Evolutionary conservation across 37 sponge, comb jelly and placozoan genomes (phyloP).

Genomic region (Agelas oroides): DNA sequence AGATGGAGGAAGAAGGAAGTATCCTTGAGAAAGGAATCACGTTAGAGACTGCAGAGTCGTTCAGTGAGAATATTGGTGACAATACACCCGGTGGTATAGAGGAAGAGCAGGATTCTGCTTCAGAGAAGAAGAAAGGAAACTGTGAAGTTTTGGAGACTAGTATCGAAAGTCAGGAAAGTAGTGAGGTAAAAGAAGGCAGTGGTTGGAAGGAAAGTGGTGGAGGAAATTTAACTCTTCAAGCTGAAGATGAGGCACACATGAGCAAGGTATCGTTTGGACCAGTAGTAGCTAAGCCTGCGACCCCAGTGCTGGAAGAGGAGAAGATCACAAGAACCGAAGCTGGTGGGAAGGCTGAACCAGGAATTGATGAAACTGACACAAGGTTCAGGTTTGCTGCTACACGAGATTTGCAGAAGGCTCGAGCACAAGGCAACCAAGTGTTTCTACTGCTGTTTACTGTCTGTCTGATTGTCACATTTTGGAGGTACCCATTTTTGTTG

Average conservation of each 20-base stretch:
- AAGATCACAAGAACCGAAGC: too few species aligned
- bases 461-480: slow-evolving; percentile 27
- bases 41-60: neutral
- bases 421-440: slow-evolving; percentile 10
- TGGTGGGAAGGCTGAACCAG: neutral
- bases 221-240: neutral
- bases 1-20: neutral
- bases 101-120: neutral
- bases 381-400: neutral
- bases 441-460: slow-evolving; percentile 22
- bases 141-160: neutral
- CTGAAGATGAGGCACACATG: too few species aligned
- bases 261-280: too few species aligned
- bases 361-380: neutral
- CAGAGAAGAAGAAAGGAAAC: neutral
- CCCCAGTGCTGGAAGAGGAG: too few species aligned
- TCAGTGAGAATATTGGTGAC: neutral
- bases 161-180: neutral
- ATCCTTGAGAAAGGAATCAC: neutral
- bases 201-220: neutral
- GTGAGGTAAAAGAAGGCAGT: neutral
- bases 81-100: neutral
- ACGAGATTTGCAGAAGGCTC: neutral
- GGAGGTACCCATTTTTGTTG: slow-evolving; percentile 37
- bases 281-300: too few species aligned